These are phyloP conservation scores for Oncorhynchus nerka DNA, from an alignment of 2,113 vertebrate genomes.

Conservation along the genomic window DNA sequence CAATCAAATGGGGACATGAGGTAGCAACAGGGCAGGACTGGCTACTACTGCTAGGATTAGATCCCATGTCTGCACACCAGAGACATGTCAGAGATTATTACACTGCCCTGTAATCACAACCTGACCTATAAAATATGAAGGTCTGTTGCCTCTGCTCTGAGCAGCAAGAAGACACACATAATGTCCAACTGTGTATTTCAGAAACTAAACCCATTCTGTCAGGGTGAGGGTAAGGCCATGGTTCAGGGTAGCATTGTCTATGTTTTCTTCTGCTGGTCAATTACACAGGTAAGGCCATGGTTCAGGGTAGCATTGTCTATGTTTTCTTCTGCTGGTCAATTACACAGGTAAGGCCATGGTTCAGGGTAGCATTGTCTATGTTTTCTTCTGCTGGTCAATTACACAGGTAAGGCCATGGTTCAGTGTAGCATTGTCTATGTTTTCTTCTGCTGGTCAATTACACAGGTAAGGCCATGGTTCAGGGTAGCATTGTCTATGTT, in stretches of 20 bases:
- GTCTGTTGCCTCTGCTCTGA: conserved; percentile 2
- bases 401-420: neutral
- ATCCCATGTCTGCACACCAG: conserved; percentile 24
- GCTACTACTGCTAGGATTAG: conserved; percentile 29
- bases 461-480: neutral
- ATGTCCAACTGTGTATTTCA: neutral
- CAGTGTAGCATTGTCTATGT: neutral
- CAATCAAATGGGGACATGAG: too few species aligned
- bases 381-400: too few species aligned
- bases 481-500: neutral
- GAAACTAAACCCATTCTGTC: too few species aligned
- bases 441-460: too few species aligned
- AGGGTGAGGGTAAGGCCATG: neutral
- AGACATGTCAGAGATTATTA: conserved; percentile 49
- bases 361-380: neutral
- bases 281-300: neutral
- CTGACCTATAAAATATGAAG: conserved; percentile 42
- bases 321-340: too few species aligned
- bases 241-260: neutral
- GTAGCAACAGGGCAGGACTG: conserved; percentile 3
- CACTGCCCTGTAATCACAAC: conserved; percentile 41
- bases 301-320: neutral
- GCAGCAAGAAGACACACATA: neutral
- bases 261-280: too few species aligned
- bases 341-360: neutral